Evolutionary conservation across 2,888 invertebrate species (phyloP).

Genomic region (Xanthorhoe designata): DNA sequence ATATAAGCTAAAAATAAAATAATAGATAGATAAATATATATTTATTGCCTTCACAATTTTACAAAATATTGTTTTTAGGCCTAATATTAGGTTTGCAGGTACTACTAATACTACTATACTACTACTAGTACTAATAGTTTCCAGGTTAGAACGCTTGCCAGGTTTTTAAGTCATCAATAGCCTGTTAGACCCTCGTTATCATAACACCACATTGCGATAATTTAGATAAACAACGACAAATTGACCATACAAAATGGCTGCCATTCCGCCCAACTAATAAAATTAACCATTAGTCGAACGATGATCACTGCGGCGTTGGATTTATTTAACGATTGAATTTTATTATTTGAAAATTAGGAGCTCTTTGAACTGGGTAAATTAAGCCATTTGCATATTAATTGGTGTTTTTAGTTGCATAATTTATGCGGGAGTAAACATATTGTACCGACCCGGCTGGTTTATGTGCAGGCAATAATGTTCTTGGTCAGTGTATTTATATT

Average conservation of each 20-base stretch:
- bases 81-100: no score
- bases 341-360: slow-evolving; percentile 5
- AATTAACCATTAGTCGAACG: slow-evolving; percentile 17
- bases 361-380: neutral
- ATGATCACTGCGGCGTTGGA: slow-evolving; percentile 13
- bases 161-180: no score
- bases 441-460: neutral
- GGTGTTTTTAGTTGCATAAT: neutral
- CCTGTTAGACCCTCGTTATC: slow-evolving; percentile 4
- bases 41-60: no score
- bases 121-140: no score
- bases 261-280: slow-evolving; percentile 20
- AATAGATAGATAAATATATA: no score
- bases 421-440: neutral
- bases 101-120: no score
- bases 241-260: slow-evolving; percentile 11
- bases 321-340: slow-evolving; percentile 12
- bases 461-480: neutral
- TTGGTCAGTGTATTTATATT: no score
- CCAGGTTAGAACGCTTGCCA: no score
- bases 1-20: no score
- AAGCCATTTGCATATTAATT: neutral
- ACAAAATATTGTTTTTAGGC: no score
- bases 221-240: slow-evolving; percentile 16
- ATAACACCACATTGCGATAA: slow-evolving; percentile 8